Conservation (phyloP, 2,797 vertebrate genomes). For the Muscicapa comitata region DNA sequence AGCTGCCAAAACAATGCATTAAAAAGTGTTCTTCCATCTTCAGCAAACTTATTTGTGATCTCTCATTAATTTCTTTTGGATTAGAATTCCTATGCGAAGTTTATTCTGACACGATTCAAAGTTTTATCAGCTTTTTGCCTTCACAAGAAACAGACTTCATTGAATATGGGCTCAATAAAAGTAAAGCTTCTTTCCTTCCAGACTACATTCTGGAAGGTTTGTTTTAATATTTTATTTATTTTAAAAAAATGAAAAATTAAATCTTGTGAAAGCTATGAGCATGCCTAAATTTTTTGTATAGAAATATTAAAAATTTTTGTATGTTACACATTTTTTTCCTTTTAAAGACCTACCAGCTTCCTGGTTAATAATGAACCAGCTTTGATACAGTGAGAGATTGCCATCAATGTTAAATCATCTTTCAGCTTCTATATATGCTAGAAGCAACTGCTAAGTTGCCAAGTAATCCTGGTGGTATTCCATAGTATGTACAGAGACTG, state of each 20-base stretch:
- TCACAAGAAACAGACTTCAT: background rate
- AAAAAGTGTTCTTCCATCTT: background rate
- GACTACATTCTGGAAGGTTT: background rate
- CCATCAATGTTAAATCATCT: background rate
- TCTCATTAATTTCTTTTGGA: background rate
- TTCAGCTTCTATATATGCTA: background rate
- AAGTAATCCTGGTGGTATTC: background rate
- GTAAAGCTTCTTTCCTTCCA: background rate
- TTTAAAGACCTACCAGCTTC: background rate
- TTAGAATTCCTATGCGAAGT: background rate
- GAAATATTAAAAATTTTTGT: background rate
- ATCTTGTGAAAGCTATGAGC: background rate
- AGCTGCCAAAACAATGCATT: conserved; percentile 18
- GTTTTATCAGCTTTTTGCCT: background rate
- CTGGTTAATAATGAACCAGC: background rate
- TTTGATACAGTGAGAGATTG: background rate
- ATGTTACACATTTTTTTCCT: background rate
- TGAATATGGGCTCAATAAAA: background rate
- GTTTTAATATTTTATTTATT: background rate
- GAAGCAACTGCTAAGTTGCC: background rate
- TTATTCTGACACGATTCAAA: background rate
- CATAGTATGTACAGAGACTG: background rate
- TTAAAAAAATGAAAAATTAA: fast-evolving
- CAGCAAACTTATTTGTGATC: background rate
- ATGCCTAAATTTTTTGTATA: background rate